phyloP scores from a whole-genome alignment of 2,113 vertebrate genomes.

The Myxocyprinus asiaticus region DNA sequence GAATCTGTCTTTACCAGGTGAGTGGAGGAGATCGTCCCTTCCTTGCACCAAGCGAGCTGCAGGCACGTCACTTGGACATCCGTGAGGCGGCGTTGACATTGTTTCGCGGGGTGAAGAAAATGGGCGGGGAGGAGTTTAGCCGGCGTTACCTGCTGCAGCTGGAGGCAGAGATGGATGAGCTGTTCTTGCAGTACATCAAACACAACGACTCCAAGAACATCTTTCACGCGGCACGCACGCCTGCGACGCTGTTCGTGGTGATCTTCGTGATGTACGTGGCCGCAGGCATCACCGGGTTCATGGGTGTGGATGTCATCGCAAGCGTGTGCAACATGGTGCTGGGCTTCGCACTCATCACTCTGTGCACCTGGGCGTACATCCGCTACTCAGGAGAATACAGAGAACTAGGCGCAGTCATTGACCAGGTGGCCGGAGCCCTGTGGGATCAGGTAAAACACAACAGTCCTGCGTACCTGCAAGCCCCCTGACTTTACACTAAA shows the following conservation, averaged over 20 bases:
- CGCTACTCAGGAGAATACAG: constrained; percentile 98
- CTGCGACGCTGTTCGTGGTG: constrained; percentile 97
- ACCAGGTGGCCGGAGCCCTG: constrained; percentile 95
- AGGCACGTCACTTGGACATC: constrained; percentile 82
- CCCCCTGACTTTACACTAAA: too few species aligned
- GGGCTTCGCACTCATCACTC: constrained; percentile 94
- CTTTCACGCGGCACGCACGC: constrained; percentile 97
- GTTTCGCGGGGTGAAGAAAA: constrained; percentile 95
- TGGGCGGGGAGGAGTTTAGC: constrained; percentile 98
- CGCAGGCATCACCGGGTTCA: constrained; percentile 93
- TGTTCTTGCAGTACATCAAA: constrained; percentile 98
- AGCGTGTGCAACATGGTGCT: constrained; percentile 98
- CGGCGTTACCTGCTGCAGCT: constrained; percentile 95
- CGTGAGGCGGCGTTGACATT: constrained; percentile 88
- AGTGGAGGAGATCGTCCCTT: constrained; percentile 96
- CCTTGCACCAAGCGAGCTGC: constrained; percentile 92
- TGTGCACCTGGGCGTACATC: constrained; percentile 99
- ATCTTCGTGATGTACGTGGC: constrained; percentile 97
- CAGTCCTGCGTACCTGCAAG: background rate
- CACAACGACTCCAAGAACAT: constrained; percentile 99
- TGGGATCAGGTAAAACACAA: constrained; percentile 93
- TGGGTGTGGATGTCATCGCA: constrained; percentile 96
- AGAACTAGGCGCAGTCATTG: constrained; percentile 96
- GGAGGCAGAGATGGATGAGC: constrained; percentile 92
- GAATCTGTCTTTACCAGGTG: constrained; percentile 70